A percentile compares a stretch with the other conserved stretches of the same genome.
phyloP scores from a whole-genome alignment of 2,113 vertebrate genomes.

The Hyperopisus bebe region DNA sequence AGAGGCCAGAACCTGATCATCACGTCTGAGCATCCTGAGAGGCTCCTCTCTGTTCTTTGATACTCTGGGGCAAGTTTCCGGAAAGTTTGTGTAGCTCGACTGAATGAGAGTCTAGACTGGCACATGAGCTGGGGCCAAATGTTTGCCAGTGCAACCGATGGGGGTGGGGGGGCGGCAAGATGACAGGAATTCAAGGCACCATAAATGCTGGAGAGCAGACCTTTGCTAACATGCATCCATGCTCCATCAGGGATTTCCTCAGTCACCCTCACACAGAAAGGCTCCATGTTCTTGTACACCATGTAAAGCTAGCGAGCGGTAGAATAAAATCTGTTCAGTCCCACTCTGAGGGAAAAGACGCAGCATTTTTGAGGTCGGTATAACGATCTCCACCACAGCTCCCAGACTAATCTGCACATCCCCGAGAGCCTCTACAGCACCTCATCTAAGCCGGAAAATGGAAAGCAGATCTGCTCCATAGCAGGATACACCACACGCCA shows the following conservation, averaged over 20 bases:
- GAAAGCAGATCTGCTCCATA: background rate
- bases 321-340: background rate
- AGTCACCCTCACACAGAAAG: background rate
- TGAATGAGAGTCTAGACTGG: background rate
- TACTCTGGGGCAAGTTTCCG: background rate
- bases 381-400: background rate
- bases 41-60: background rate
- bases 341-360: background rate
- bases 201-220: background rate
- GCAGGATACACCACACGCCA: background rate
- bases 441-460: background rate
- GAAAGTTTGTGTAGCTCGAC: background rate
- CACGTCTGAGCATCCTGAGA: background rate
- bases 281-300: background rate
- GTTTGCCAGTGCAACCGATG: background rate
- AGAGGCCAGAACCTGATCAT: background rate
- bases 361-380: background rate
- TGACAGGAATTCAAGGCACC: background rate
- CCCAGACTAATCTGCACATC: background rate
- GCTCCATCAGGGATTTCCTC: background rate
- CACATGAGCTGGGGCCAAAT: constrained; percentile 19
- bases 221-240: background rate
- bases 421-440: background rate
- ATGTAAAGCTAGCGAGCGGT: background rate
- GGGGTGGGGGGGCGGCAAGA: background rate